phyloP scores from a whole-genome alignment of 2,113 vertebrate genomes.

The Aythya baeri region DNA sequence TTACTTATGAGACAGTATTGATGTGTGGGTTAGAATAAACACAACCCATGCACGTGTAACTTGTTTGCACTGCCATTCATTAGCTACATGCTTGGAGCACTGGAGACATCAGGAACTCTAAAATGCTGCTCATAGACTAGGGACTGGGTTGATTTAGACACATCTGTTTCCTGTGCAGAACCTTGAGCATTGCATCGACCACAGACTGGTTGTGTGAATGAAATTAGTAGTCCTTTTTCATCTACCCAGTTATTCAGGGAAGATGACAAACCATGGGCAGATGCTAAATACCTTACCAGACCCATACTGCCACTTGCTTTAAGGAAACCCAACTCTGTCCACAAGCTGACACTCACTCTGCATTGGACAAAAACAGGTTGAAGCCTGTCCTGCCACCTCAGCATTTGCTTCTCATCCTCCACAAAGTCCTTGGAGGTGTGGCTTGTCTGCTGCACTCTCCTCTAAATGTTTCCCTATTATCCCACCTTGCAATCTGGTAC shows the following conservation, averaged over 20 bases:
- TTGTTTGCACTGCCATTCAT: not conserved
- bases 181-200: not conserved
- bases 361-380: not conserved
- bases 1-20: not conserved
- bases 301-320: not conserved
- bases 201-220: not conserved
- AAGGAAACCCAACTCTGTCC: not conserved
- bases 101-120: not conserved
- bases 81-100: not conserved
- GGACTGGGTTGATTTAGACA: fast-evolving
- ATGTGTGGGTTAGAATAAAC: not conserved
- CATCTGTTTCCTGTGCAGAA: not conserved
- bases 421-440: not conserved
- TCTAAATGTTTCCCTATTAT: not conserved
- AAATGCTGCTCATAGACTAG: not conserved
- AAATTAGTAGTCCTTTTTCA: not conserved
- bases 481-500: not conserved
- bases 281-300: not conserved
- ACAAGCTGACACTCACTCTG: not conserved
- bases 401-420: not conserved
- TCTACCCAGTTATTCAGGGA: not conserved
- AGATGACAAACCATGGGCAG: not conserved
- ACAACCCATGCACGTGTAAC: conserved; percentile 22
- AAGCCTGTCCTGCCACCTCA: not conserved
- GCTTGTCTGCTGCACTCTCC: not conserved